These are phyloP conservation scores for Procavia capensis DNA, from an alignment of 2,113 vertebrate genomes.

Conservation along the genomic window DNA sequence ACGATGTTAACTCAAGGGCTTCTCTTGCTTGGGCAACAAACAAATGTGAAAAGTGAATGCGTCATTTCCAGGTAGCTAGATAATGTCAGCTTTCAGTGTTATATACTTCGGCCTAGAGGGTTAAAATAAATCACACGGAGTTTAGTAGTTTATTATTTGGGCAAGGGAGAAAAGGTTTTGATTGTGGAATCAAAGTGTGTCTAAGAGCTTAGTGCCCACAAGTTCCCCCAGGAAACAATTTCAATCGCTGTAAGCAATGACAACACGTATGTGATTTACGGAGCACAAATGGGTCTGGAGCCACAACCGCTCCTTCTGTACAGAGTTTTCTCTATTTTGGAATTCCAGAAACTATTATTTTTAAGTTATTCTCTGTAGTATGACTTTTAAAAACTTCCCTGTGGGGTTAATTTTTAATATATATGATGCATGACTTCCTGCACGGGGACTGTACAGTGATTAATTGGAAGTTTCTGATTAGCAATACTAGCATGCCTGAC, in stretches of 20 bases:
- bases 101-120: constrained; percentile 21
- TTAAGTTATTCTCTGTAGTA: neutral
- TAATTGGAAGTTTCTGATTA: neutral
- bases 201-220: neutral
- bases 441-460: neutral
- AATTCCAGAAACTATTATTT: neutral
- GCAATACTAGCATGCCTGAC: neutral
- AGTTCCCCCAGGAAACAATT: neutral
- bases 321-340: neutral
- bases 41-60: constrained; percentile 14
- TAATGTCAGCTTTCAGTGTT: neutral
- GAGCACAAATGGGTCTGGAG: neutral
- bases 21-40: neutral
- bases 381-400: neutral
- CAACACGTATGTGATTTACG: neutral
- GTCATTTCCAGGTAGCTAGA: neutral
- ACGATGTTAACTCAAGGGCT: neutral
- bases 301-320: neutral
- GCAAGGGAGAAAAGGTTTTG: neutral
- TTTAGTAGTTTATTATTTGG: neutral
- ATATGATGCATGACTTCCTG: neutral
- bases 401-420: neutral
- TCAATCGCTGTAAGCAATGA: neutral
- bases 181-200: neutral
- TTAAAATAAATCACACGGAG: neutral